These are phyloP conservation scores for Acanthosepion pharaonis DNA, from an alignment of 2,888 invertebrate species.

Conservation along the genomic window DNA sequence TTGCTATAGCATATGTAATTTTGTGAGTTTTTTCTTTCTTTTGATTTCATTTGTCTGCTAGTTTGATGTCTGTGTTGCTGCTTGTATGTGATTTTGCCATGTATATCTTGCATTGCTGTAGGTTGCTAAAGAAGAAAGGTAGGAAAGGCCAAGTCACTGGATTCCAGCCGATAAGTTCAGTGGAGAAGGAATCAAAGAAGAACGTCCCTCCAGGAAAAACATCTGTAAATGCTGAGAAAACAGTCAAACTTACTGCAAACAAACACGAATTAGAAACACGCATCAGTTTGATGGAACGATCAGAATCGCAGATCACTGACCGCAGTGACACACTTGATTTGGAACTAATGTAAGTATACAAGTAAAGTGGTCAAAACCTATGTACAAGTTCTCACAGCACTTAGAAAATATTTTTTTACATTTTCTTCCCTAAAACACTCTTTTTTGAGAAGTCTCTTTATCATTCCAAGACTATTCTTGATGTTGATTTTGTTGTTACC, in stretches of 20 bases:
- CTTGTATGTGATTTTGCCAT: not conserved
- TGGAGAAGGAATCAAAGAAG: conserved; percentile 61
- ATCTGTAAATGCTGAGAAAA: conserved; percentile 58
- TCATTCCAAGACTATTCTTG: too few relatives aligned
- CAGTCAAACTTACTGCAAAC: conserved; percentile 54
- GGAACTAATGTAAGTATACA: not conserved
- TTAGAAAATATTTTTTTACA: too few relatives aligned
- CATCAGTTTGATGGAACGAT: not conserved
- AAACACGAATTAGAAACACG: not conserved
- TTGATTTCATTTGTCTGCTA: not conserved
- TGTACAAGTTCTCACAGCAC: not conserved
- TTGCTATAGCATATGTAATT: too few relatives aligned
- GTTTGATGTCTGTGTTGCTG: not conserved
- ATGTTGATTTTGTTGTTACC: too few relatives aligned
- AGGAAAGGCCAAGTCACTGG: conserved; percentile 64
- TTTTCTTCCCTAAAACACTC: too few relatives aligned
- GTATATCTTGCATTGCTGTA: not conserved
- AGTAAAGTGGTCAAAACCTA: not conserved
- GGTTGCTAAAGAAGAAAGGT: conserved; percentile 59
- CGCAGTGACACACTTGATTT: not conserved
- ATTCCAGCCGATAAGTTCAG: conserved; percentile 48
- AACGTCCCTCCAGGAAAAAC: conserved; percentile 55
- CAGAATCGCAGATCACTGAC: conserved; percentile 35
- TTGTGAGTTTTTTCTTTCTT: not conserved
- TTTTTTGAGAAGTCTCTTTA: too few relatives aligned